phyloP scores from a whole-genome alignment of 2,888 invertebrate species.

The Zhuqinia jingwanae region DNA sequence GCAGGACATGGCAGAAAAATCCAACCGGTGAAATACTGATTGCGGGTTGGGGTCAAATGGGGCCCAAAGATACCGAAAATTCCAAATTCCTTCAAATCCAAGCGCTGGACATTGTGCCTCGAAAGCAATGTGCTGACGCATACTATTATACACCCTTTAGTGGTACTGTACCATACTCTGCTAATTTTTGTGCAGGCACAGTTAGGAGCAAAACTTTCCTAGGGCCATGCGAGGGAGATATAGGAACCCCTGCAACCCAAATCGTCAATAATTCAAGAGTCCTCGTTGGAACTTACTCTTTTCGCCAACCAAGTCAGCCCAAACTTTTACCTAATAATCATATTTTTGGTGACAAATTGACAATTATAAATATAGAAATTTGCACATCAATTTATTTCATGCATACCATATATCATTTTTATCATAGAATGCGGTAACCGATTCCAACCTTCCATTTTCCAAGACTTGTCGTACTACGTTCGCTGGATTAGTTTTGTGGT shows the following conservation, averaged over 20 bases:
- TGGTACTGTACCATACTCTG: no score
- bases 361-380: no score
- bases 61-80: no score
- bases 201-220: background rate
- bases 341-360: no score
- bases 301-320: background rate
- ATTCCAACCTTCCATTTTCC: background rate
- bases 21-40: background rate
- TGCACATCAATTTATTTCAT: no score
- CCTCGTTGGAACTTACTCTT: background rate
- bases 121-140: no score
- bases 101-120: no score
- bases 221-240: background rate
- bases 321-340: no score
- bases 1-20: background rate
- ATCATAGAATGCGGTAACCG: slow-evolving; percentile 8
- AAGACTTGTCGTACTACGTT: background rate
- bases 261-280: background rate
- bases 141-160: background rate
- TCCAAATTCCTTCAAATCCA: no score
- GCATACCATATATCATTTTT: no score
- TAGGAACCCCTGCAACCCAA: background rate
- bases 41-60: background rate
- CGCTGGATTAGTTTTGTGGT: background rate
- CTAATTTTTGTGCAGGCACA: background rate